Evolutionary conservation across 2,797 vertebrate genomes (phyloP), one percentile per base, ranked within the genome.

Genomic region (Allobates femoralis): DNA sequence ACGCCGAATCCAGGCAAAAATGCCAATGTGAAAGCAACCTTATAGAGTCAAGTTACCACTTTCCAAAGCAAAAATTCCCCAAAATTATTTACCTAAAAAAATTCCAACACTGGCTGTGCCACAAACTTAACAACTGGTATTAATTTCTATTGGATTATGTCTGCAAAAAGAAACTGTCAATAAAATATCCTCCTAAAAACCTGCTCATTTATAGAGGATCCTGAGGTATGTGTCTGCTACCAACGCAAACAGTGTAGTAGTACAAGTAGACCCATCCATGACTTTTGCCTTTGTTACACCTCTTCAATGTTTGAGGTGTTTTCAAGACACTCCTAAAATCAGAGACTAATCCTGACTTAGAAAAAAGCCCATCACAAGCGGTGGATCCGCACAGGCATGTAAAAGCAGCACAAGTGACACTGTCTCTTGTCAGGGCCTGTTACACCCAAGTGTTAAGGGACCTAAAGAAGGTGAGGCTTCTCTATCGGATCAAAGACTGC

Each of bases 331-430:
- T 80, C 77, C 67, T 81, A 64, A 80, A 84, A 87, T 87, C 81
- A 87, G 84, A 84, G 86, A 74, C 81, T 81, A 81, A 71, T 87
- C 26, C 37, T 56, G n/a, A 66, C 81, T 87, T 77, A 87, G 51
- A 62, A 16, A 30, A 66, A 23, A 75, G 75, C 80, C 41, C 55
- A 60, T 87, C 76, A 74, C 67, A 71, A 64, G 41, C 37, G 53
- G 37, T 53, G 30, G 78, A 62, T 84, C 77, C 66, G 71, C 56
- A 21, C 53, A n/a, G 58, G 58, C 64, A 58, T 73, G 73, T 81
- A 67, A 58, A 55, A 53, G 46, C 66, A 84, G 66, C 21, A 55
- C 55, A 46, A 64, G 34, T 87, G 81, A 87, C 82, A 87, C 82
- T 58, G 79, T 46, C 53, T 80, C 82, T 34, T 87, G 86, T 87